Evolutionary conservation across 2,888 invertebrate genomes (phyloP).

Genomic region (Geotrupes spiniger): DNA sequence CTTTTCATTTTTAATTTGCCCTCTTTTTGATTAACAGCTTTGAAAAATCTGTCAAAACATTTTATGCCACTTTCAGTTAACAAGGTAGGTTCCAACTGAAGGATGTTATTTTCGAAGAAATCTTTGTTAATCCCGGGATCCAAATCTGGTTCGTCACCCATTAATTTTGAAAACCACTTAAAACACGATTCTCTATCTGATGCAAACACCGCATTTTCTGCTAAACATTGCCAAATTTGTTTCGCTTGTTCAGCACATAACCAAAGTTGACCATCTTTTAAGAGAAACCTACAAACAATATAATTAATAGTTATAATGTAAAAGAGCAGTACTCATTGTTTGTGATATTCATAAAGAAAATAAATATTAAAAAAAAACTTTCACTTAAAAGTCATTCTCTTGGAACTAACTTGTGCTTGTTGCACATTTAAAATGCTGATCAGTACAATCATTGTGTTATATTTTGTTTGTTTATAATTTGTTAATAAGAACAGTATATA

Average conservation of each 20-base stretch:
- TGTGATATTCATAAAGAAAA: slow-evolving; percentile 3
- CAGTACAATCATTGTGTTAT: too few species aligned
- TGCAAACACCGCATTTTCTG: slow-evolving; percentile 88
- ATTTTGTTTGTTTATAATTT: too few species aligned
- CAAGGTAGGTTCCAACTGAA: slow-evolving; percentile 86
- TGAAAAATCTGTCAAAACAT: slow-evolving; percentile 85
- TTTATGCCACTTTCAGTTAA: slow-evolving; percentile 95
- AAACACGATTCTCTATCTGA: slow-evolving; percentile 96
- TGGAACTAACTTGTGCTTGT: too few species aligned
- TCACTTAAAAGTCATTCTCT: background rate
- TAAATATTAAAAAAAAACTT: background rate
- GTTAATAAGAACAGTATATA: too few species aligned
- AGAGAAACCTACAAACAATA: slow-evolving; percentile 63
- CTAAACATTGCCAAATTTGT: slow-evolving; percentile 95
- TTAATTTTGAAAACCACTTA: slow-evolving; percentile 95
- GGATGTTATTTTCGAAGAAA: slow-evolving; percentile 93
- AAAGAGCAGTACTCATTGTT: background rate
- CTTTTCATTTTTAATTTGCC: slow-evolving; percentile 86
- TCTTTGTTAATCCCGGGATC: slow-evolving; percentile 94
- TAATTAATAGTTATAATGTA: background rate
- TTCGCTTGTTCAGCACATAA: slow-evolving; percentile 95
- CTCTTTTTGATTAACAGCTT: slow-evolving; percentile 93
- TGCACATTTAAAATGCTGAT: too few species aligned
- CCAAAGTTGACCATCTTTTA: slow-evolving; percentile 96
- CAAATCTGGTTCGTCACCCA: slow-evolving; percentile 95